Conservation (phyloP, 2,113 vertebrate genomes). For the Lophotis ruficrista region DNA sequence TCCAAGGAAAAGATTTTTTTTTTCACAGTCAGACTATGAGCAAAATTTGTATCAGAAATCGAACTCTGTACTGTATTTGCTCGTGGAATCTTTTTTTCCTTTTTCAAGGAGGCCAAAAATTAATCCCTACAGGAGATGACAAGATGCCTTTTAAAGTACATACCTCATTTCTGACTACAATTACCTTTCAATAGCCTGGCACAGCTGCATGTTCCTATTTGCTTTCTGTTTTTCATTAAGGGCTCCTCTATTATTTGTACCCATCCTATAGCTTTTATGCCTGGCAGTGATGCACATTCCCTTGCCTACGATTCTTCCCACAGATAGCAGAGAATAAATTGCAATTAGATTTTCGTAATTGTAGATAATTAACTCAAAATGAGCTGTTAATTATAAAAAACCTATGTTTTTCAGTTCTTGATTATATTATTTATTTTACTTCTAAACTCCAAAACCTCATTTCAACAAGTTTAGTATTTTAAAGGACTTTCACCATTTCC, state of each 20-base stretch:
- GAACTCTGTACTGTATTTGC: neutral
- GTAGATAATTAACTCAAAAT: constrained; percentile 82
- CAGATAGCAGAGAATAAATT: constrained; percentile 79
- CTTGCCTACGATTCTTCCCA: constrained; percentile 71
- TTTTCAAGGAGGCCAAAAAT: constrained; percentile 45
- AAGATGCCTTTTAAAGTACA: constrained; percentile 62
- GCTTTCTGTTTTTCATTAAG: constrained; percentile 73
- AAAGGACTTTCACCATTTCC: constrained; percentile 57
- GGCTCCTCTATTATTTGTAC: constrained; percentile 66
- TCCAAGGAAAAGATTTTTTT: neutral
- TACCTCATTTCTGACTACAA: constrained; percentile 70
- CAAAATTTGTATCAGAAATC: constrained; percentile 13
- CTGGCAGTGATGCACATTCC: constrained; percentile 65
- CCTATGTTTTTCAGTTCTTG: constrained; percentile 72
- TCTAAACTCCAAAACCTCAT: constrained; percentile 67
- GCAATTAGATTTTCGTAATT: constrained; percentile 81
- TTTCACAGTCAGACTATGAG: neutral
- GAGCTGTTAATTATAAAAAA: constrained; percentile 79
- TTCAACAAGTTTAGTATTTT: constrained; percentile 71
- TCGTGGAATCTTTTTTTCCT: neutral
- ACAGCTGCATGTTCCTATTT: constrained; percentile 68
- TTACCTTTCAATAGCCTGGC: constrained; percentile 68
- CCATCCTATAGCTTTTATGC: constrained; percentile 64
- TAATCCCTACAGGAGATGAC: constrained; percentile 63
- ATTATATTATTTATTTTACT: constrained; percentile 78